A percentile compares a stretch with the other conserved stretches of the same genome.
These are phyloP conservation scores for Tinea pellionella DNA, from an alignment of 2,888 invertebrate genomes.

Conservation along the genomic window DNA sequence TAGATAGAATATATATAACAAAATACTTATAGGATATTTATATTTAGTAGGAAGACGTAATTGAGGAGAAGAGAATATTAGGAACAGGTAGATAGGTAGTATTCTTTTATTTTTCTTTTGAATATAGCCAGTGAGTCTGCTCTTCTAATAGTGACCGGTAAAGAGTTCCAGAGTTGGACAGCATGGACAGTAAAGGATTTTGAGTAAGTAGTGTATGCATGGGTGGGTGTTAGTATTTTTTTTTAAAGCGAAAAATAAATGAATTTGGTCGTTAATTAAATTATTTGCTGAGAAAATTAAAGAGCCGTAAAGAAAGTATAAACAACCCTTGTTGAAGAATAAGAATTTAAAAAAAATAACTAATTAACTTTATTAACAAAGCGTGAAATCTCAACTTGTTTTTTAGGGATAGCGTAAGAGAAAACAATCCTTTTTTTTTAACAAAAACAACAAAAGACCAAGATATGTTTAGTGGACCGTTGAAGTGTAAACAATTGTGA, in stretches of 20 bases:
- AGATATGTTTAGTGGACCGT: slow-evolving; percentile 50
- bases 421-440: slow-evolving; percentile 48
- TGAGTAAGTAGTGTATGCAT: no score
- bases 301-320: background rate
- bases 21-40: no score
- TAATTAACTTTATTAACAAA: slow-evolving; percentile 59
- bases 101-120: no score
- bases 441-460: slow-evolving; percentile 50
- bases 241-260: background rate
- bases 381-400: slow-evolving; percentile 47
- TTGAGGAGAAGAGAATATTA: no score
- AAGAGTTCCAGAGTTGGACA: no score
- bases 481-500: slow-evolving; percentile 55
- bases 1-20: no score
- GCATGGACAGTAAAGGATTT: no score
- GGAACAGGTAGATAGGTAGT: no score
- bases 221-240: background rate
- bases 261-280: background rate
- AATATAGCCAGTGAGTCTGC: no score
- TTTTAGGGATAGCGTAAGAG: slow-evolving; percentile 30
- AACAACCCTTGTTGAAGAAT: background rate
- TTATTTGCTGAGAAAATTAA: background rate
- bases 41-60: no score
- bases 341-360: slow-evolving; percentile 28
- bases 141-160: no score